Percentiles rank a stretch among this genome's conserved stretches.
Conservation (phyloP, 2,113 vertebrate genomes). For the Misgurnus anguillicaudatus region DNA sequence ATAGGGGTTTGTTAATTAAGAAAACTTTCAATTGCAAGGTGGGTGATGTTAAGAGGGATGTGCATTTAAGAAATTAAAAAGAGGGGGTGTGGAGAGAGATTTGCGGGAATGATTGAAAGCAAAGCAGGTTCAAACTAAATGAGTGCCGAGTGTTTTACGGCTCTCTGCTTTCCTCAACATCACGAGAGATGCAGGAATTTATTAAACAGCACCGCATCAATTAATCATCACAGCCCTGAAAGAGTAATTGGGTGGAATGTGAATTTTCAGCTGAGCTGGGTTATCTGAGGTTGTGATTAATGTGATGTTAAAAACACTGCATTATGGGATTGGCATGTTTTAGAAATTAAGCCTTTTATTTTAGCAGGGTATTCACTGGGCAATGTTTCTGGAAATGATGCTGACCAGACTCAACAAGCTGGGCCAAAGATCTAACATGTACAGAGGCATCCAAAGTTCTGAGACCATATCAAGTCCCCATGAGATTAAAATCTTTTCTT, state of each 20-base stretch:
- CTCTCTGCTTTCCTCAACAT: not conserved
- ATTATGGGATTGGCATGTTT: not conserved
- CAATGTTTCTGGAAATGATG: not conserved
- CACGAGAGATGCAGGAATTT: not conserved
- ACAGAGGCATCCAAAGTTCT: too few species aligned
- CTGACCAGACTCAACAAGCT: too few species aligned
- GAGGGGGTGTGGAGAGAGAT: constrained; percentile 43
- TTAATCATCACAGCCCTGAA: constrained; percentile 4
- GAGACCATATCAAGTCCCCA: too few species aligned
- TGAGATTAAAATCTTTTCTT: too few species aligned
- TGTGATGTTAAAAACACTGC: not conserved
- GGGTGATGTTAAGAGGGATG: not conserved
- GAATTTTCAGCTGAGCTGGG: not conserved
- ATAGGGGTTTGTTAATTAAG: constrained; percentile 6
- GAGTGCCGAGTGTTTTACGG: not conserved
- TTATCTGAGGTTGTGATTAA: not conserved
- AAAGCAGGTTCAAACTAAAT: constrained; percentile 45
- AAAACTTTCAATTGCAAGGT: not conserved
- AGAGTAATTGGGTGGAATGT: not conserved
- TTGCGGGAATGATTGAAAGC: constrained; percentile 59
- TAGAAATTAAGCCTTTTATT: not conserved
- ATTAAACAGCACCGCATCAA: constrained; percentile 25
- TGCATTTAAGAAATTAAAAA: constrained; percentile 66
- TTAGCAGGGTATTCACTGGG: not conserved
- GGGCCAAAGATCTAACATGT: too few species aligned